Evolutionary conservation across 1,140 invertebrate genomes (phyloP).

Genomic region (Caligus rogercresseyi): DNA sequence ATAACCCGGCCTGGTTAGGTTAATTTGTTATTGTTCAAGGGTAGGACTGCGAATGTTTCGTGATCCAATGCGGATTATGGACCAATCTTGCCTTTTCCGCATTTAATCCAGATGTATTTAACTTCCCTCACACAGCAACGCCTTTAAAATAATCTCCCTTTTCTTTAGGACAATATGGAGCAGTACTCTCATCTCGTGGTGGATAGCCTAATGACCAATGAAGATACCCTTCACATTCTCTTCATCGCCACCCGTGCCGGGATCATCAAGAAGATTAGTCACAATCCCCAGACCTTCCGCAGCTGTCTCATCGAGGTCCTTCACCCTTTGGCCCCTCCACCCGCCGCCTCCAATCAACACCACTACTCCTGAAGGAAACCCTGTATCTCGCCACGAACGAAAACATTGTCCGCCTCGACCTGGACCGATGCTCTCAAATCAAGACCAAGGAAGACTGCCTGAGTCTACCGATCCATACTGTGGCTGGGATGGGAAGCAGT

Average conservation of each 20-base stretch:
- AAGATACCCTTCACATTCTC: slow-evolving; percentile 21
- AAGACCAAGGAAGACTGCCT: slow-evolving; percentile 48
- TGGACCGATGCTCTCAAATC: slow-evolving; percentile 56
- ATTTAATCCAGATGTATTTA: no score
- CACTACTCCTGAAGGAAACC: neutral
- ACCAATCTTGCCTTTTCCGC: no score
- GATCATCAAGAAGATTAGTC: slow-evolving; percentile 65
- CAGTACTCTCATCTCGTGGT: slow-evolving; percentile 33
- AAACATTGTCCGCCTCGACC: slow-evolving; percentile 48
- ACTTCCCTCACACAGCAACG: no score
- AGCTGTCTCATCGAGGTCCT: slow-evolving; percentile 72
- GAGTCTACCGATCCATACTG: slow-evolving; percentile 80
- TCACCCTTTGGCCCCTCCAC: slow-evolving; percentile 43
- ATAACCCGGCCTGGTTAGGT: no score
- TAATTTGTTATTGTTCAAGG: no score
- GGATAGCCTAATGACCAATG: slow-evolving; percentile 29
- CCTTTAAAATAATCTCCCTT: no score
- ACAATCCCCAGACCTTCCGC: slow-evolving; percentile 44
- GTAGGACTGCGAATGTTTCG: no score
- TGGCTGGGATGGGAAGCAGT: slow-evolving; percentile 67
- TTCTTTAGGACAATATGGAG: slow-evolving; percentile 19
- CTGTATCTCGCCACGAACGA: slow-evolving; percentile 40
- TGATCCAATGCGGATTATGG: no score
- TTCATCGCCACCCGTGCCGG: slow-evolving; percentile 24
- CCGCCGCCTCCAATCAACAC: slow-evolving; percentile 28